phyloP scores from a whole-genome alignment of 1,140 invertebrate species.

The Caenorhabditis remanei region DNA sequence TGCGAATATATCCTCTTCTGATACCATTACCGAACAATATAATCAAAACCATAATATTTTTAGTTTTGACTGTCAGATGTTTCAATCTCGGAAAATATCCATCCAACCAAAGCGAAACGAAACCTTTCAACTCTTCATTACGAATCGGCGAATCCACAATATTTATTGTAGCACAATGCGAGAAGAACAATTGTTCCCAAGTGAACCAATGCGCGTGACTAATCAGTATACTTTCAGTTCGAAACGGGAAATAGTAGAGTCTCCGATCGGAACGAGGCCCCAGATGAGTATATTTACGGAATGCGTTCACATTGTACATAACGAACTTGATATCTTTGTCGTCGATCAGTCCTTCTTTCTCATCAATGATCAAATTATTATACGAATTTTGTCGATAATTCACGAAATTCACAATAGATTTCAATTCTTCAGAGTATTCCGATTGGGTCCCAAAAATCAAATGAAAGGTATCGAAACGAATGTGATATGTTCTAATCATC shows the following conservation, averaged over 20 bases:
- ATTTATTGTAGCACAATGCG: background rate
- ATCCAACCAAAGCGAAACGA: background rate
- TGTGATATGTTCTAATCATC: background rate
- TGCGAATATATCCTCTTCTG: background rate
- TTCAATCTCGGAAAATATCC: background rate
- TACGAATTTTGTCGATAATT: background rate
- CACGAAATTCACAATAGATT: background rate
- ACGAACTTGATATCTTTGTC: background rate
- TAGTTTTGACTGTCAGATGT: background rate
- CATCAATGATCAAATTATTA: background rate
- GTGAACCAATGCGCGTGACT: background rate
- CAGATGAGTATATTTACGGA: background rate
- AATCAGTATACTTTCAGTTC: background rate
- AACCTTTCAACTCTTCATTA: too few species aligned
- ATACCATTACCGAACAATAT: too few species aligned
- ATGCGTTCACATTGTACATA: background rate
- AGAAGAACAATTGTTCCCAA: background rate
- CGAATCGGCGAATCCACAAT: background rate
- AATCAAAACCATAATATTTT: too few species aligned
- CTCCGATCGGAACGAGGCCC: background rate
- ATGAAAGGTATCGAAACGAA: background rate
- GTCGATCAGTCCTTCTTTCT: background rate
- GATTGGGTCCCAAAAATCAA: background rate
- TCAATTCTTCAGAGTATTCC: background rate
- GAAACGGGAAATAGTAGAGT: background rate